Evolutionary conservation across 2,113 vertebrate genomes (phyloP).

Genomic region (Phyllopteryx taeniolatus): DNA sequence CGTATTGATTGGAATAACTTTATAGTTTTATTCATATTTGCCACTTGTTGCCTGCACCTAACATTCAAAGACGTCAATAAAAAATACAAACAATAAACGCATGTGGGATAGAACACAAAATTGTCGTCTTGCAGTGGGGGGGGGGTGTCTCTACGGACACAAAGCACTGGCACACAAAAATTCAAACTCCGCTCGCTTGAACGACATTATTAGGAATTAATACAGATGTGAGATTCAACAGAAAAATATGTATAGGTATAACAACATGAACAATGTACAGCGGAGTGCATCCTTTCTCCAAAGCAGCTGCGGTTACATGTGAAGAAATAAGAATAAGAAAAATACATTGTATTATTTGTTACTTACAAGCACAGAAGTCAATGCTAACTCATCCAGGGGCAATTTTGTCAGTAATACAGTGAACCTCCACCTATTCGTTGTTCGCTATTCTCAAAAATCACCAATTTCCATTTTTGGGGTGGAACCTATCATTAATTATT

Average conservation of each 20-base stretch:
- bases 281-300: constrained; percentile 8
- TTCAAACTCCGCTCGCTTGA: background rate
- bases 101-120: background rate
- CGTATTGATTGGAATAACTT: background rate
- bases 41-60: background rate
- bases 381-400: background rate
- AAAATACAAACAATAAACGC: background rate
- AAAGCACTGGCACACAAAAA: background rate
- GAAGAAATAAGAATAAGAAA: background rate
- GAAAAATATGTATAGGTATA: constrained; percentile 4
- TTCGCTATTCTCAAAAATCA: too few relatives aligned
- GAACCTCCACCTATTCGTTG: too few relatives aligned
- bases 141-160: background rate
- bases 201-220: background rate
- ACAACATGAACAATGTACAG: constrained; percentile 36
- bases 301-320: background rate
- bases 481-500: too few relatives aligned
- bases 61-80: background rate
- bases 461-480: too few relatives aligned
- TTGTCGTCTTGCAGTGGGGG: background rate
- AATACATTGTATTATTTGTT: background rate
- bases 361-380: background rate
- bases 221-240: background rate
- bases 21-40: background rate
- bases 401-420: too few relatives aligned